A percentile compares a stretch with the other conserved stretches of the same genome.
Evolutionary conservation across 2,113 vertebrate genomes (phyloP).

Genomic region (Pterophyllum scalare): DNA sequence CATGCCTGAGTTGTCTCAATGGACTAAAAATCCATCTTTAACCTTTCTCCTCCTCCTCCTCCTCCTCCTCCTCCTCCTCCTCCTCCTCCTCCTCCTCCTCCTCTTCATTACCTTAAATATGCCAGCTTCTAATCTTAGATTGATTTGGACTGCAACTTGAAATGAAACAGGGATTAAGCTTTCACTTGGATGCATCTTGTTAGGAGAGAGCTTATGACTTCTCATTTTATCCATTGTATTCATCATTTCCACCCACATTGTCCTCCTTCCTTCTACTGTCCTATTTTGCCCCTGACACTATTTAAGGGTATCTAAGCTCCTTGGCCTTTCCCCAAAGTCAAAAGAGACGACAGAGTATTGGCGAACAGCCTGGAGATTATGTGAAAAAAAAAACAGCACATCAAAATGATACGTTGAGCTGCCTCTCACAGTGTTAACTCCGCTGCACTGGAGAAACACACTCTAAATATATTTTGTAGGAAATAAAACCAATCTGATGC

Average conservation of each 20-base stretch:
- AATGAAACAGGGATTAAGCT: slow-evolving; percentile 20
- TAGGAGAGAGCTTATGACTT: background rate
- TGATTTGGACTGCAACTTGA: slow-evolving; percentile 12
- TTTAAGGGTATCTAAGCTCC: background rate
- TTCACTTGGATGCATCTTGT: slow-evolving; percentile 3
- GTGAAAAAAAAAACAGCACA: background rate
- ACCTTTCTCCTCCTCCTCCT: slow-evolving; percentile 7
- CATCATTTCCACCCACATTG: background rate
- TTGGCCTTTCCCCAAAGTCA: background rate
- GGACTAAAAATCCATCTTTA: background rate
- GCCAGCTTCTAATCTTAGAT: background rate
- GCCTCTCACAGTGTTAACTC: background rate
- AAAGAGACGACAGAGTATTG: background rate
- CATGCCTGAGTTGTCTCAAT: slow-evolving; percentile 1
- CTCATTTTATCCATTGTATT: background rate
- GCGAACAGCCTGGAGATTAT: background rate
- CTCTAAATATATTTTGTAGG: background rate
- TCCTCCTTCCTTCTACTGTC: background rate
- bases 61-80: background rate
- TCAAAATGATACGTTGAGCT: background rate
- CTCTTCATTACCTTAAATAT: slow-evolving; percentile 12
- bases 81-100: background rate
- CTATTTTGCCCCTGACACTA: background rate
- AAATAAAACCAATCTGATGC: background rate
- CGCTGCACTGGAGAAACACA: background rate